Base-by-base conservation (phyloP, 1,140 invertebrate genomes). In the Paracyclopina nana region DNA sequence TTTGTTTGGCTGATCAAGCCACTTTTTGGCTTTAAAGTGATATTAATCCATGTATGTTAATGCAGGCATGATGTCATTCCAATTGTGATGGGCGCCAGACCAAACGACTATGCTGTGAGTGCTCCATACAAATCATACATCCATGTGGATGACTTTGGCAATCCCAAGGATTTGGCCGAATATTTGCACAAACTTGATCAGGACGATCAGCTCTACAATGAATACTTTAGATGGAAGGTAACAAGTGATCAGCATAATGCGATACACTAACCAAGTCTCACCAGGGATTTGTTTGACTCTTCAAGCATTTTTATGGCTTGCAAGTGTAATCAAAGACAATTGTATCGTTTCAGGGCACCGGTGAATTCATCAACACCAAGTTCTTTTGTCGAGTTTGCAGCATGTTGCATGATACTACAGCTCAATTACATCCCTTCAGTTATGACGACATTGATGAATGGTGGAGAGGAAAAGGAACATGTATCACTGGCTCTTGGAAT, bases 381-480 rank as follows among this genome's bases (percentile, higher is more conserved):
- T 95, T 91, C 64, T 94, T 87, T 78, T 96, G 90, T 61, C 76
- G 90, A 1, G 70, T 96, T 14, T 96, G 91, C 64, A 77, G 86
- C 4, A 77, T 88, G 72, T 62, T 90, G 22, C 85, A 92, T 61
- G 81, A 80, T 53, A 16, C 24, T 14, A 73, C 70, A 43, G 29
- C 6, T 43, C 58, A 42, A 54, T 52, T 51, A 31, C 40, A 57
- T 42, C 45, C 56, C 52, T 25, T 20, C 16, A 9, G 29, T 43
- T 85, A 86, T 62, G 68, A 73, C 16, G 80, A 87, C 61, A 72
- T 87, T 14, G 84, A 85, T 62, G 75, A 79, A 52, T 86, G 82
- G 81, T 87, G 81, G 83, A 71, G 81, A 54, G 81, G 79, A 1
- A 68, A 72, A n/a, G 76, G 76, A 0, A 69, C 77, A 1, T 81